These are phyloP conservation scores for Shinisaurus crocodilurus DNA, from an alignment of 2,113 vertebrate genomes.

Conservation along the genomic window DNA sequence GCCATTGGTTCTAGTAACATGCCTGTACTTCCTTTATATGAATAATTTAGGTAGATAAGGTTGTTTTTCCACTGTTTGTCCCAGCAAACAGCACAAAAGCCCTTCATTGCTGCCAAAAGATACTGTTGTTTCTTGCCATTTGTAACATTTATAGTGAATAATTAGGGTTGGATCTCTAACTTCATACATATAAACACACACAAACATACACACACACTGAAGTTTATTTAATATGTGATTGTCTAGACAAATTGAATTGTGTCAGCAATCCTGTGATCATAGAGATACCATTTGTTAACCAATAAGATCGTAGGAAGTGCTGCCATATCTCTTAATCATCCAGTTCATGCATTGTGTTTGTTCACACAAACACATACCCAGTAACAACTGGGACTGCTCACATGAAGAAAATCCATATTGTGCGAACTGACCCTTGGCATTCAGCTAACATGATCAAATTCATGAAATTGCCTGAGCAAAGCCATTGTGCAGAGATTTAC, in stretches of 20 bases:
- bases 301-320: background rate
- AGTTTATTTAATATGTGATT: background rate
- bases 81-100: constrained; percentile 62
- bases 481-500: constrained; percentile 74
- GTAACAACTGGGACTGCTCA: background rate
- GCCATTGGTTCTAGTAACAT: constrained; percentile 22
- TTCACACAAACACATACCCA: background rate
- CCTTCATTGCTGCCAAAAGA: constrained; percentile 65
- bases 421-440: constrained; percentile 19
- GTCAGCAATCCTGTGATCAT: background rate
- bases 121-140: constrained; percentile 78
- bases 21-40: constrained; percentile 62
- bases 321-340: background rate
- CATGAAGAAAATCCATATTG: background rate
- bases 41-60: constrained; percentile 51
- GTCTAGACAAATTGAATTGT: background rate
- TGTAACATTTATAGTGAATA: constrained; percentile 91
- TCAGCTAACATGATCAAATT: constrained; percentile 81
- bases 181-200: no score
- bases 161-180: constrained; percentile 60
- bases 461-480: constrained; percentile 84
- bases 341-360: background rate
- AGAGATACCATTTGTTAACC: background rate
- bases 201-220: no score
- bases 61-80: constrained; percentile 45